Evolutionary conservation across 1,140 invertebrate species (phyloP), one percentile per base, ranked within the genome.

Genomic region (Pseudomyrmex gracilis): DNA sequence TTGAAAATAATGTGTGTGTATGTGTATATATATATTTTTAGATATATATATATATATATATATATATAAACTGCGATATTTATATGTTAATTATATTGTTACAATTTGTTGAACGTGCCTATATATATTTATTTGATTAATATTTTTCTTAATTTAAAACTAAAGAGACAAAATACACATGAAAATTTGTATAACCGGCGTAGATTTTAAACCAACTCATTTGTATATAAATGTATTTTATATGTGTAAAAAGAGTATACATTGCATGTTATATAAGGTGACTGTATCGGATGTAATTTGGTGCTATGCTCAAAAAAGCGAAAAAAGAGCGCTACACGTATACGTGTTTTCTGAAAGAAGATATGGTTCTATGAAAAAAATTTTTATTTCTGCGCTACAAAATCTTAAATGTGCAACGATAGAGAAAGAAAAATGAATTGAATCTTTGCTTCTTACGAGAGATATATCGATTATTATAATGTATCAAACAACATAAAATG

Each of bases 401-500:
- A 61, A 55, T 73, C 22, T 49, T 53, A 15, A 5, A 53, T 67
- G 24, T 20, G 34, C 20, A 82, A 57, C 43, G 20, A 66, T 24
- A 57, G 58, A 51, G 47, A 17, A 64, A 51, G 47, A 17, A 53
- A 34, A 49, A 43, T 34, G 34, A 5, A 34, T 34, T 34, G 22
- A 61, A 66, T 24, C n/a, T 77, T 17, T 61, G 45, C 12, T 66
- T 45, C 49, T 68, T 73, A 64, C n/a, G 74, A 13, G 74, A 13
- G 24, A n/a, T 24, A 58, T 10, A 57, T 83, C 57, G n/a, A 9
- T 87, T 49, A 82, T 57, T 68, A 58, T 68, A 53, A 47, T 68
- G 24, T 68, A 78, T 57, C 51, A 68, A 58, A 73, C 76, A 77
- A 89, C 61, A 89, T 63, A 84, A 73, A 68, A 87, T 90, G n/a